These are phyloP conservation scores for Periparus ater DNA, from an alignment of 2,797 vertebrate genomes.

Conservation along the genomic window DNA sequence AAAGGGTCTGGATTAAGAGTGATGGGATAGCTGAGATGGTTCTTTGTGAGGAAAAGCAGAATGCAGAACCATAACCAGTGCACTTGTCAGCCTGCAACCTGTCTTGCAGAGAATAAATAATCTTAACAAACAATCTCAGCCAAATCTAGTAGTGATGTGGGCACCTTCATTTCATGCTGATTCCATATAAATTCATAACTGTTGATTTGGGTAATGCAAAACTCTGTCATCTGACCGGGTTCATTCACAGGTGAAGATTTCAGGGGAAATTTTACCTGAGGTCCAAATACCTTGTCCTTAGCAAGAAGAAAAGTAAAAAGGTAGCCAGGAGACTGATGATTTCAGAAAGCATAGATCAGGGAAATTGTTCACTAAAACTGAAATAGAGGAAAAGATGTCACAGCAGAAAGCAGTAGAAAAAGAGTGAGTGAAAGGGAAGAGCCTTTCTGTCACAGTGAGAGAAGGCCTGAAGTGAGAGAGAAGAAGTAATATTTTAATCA, in stretches of 20 bases:
- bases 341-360: background rate
- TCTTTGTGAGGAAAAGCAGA: background rate
- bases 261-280: background rate
- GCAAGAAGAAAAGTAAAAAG: background rate
- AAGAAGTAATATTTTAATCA: background rate
- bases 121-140: background rate
- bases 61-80: background rate
- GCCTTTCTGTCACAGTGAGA: background rate
- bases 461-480: background rate
- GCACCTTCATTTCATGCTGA: background rate
- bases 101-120: background rate
- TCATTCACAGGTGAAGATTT: background rate
- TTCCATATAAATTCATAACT: background rate
- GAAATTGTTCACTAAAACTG: background rate
- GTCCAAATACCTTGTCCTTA: background rate
- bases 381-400: background rate
- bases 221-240: background rate
- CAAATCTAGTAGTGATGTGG: background rate
- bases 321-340: background rate
- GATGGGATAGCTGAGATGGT: background rate
- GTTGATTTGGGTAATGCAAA: background rate
- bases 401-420: background rate
- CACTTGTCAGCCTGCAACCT: background rate
- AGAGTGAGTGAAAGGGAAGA: background rate
- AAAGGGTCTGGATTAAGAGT: background rate